phyloP scores from a whole-genome alignment of 1,140 invertebrate genomes.

The Pogonus chalceus region DNA sequence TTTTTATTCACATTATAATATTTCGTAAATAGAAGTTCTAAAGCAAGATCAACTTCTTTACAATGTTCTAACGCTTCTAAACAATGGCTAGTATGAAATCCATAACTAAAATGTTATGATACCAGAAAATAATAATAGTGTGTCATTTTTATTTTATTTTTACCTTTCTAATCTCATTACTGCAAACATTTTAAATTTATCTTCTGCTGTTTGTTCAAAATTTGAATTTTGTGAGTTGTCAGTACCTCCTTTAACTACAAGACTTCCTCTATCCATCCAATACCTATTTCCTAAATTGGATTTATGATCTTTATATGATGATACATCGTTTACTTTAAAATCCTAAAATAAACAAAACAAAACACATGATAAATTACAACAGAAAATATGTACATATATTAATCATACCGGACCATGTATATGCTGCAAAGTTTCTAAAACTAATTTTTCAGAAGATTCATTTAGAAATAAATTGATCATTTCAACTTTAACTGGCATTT shows the following conservation, averaged over 20 bases:
- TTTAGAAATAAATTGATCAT: constrained; percentile 55
- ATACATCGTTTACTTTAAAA: constrained; percentile 37
- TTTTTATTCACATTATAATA: constrained; percentile 47
- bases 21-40: constrained; percentile 56
- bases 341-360: constrained; percentile 32
- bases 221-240: constrained; percentile 49
- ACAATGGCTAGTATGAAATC: constrained; percentile 62
- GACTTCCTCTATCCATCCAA: constrained; percentile 61
- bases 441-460: constrained; percentile 52
- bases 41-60: constrained; percentile 50
- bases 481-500: constrained; percentile 50
- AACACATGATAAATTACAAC: constrained; percentile 7
- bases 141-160: no score
- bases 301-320: constrained; percentile 50
- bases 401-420: constrained; percentile 50
- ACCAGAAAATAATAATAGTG: no score
- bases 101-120: constrained; percentile 43
- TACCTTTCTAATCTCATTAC: constrained; percentile 57
- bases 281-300: constrained; percentile 53
- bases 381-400: constrained; percentile 9
- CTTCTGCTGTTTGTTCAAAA: constrained; percentile 40
- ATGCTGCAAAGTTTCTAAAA: constrained; percentile 57
- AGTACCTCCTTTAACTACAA: constrained; percentile 57
- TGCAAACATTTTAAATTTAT: constrained; percentile 55
- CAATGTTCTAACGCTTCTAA: constrained; percentile 55